Evolutionary conservation across 2,888 invertebrate species (phyloP).

Genomic region (Caradrina kadenii): DNA sequence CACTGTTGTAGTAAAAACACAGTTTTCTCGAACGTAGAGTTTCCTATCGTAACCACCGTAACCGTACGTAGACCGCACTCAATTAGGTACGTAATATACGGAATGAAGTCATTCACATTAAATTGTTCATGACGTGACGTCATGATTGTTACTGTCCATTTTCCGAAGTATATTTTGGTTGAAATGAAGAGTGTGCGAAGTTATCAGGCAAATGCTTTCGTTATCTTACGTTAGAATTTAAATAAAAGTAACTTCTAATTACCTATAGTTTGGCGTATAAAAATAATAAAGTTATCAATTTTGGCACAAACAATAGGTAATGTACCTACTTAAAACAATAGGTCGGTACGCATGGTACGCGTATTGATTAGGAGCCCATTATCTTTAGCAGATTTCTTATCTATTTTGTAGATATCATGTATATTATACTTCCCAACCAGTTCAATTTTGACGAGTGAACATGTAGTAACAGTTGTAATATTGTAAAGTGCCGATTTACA

Average conservation of each 20-base stretch:
- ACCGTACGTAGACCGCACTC: background rate
- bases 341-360: conserved; percentile 32
- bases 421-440: conserved; percentile 57
- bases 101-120: conserved; percentile 31
- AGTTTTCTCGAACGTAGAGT: background rate
- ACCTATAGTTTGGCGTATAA: background rate
- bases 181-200: background rate
- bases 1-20: background rate
- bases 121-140: conserved; percentile 47
- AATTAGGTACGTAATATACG: conserved; percentile 18
- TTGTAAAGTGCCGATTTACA: conserved; percentile 28
- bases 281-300: conserved; percentile 5
- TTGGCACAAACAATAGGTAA: background rate
- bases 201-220: background rate
- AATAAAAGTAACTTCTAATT: background rate
- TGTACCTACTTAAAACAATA: background rate
- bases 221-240: background rate
- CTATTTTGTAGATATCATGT: conserved; percentile 56
- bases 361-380: conserved; percentile 60
- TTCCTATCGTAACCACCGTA: background rate
- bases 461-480: conserved; percentile 56
- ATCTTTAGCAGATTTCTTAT: conserved; percentile 60
- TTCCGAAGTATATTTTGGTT: background rate
- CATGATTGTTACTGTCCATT: conserved; percentile 15
- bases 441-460: conserved; percentile 59